A percentile compares a stretch with the other conserved stretches of the same genome.
phyloP scores from a whole-genome alignment of 2,113 vertebrate species.

The Dasyornis broadbenti region DNA sequence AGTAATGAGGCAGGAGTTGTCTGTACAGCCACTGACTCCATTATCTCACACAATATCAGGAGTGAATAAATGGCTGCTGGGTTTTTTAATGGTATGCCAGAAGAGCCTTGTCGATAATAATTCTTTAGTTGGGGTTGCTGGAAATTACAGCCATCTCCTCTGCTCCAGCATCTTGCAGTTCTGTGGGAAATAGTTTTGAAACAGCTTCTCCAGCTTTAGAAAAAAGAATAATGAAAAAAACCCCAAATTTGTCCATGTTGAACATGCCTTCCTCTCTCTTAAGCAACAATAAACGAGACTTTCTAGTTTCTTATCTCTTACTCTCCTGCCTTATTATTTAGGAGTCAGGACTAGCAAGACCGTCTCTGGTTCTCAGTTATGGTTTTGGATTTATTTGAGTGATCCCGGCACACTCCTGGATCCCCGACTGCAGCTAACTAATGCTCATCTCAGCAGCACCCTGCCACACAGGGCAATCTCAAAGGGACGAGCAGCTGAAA shows the following conservation, averaged over 20 bases:
- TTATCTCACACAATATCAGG: neutral
- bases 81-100: constrained; percentile 17
- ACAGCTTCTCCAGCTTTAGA: neutral
- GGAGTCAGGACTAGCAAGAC: neutral
- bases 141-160: constrained; percentile 1
- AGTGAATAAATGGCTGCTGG: constrained; percentile 19
- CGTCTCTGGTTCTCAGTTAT: neutral
- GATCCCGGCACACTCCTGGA: neutral
- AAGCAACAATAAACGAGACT: neutral
- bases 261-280: neutral
- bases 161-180: neutral
- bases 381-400: neutral
- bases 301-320: neutral
- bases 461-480: neutral
- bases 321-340: neutral
- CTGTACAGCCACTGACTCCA: neutral
- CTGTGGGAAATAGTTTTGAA: neutral
- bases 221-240: neutral
- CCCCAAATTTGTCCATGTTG: neutral
- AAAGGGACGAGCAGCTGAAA: neutral
- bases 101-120: neutral
- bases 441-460: neutral
- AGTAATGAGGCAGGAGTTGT: constrained; percentile 14
- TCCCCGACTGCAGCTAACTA: neutral
- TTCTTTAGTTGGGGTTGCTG: constrained; percentile 8